Evolutionary conservation across 2,113 vertebrate genomes (phyloP).

Genomic region (Chloebia gouldiae): DNA sequence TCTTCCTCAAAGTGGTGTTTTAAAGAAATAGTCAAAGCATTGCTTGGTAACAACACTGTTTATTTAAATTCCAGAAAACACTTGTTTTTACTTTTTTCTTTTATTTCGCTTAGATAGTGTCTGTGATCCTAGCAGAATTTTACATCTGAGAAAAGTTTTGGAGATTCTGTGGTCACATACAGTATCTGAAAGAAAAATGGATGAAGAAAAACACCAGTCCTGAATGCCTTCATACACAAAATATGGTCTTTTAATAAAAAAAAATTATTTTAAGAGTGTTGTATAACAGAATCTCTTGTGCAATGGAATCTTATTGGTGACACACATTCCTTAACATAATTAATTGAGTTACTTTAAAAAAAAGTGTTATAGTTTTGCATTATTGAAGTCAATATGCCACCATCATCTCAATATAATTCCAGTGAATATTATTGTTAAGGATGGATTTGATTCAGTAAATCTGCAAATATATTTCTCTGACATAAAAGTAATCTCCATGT

Average conservation of each 20-base stretch:
- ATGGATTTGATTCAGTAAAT: background rate
- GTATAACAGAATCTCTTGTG: background rate
- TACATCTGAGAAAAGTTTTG: background rate
- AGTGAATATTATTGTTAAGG: background rate
- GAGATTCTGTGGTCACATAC: background rate
- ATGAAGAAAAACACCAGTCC: background rate
- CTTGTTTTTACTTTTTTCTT: background rate
- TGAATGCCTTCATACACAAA: background rate
- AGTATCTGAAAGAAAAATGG: background rate
- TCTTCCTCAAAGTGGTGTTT: background rate
- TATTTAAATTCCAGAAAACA: background rate
- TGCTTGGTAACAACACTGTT: conserved; percentile 2
- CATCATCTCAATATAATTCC: background rate
- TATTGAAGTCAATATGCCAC: background rate
- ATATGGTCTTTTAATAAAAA: background rate
- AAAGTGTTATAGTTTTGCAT: background rate
- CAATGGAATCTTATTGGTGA: background rate
- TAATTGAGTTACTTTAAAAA: background rate
- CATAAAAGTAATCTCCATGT: background rate
- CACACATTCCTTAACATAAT: background rate
- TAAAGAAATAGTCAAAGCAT: conserved; percentile 13
- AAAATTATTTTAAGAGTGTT: background rate
- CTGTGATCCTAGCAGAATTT: background rate
- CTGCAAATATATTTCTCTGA: background rate
- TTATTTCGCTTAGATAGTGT: background rate